phyloP scores from a whole-genome alignment of 2,888 invertebrate genomes.

The Cloeon dipterum region DNA sequence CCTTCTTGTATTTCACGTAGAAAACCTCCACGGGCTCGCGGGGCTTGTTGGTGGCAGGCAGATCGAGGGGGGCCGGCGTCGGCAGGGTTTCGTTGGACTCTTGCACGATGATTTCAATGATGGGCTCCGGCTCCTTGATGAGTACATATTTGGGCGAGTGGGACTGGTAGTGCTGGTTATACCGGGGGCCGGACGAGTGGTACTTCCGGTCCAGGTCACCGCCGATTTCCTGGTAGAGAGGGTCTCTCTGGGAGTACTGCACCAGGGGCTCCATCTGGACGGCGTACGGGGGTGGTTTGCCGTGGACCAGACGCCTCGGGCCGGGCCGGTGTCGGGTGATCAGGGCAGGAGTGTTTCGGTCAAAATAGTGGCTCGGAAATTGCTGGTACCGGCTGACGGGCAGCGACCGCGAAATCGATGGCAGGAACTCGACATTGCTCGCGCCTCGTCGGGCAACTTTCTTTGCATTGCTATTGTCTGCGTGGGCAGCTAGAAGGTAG shows the following conservation, averaged over 20 bases:
- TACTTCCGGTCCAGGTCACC: too few species aligned
- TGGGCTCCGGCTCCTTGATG: conserved; percentile 34
- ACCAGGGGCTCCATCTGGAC: conserved; percentile 61
- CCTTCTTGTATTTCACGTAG: conserved; percentile 77
- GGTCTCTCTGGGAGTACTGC: conserved; percentile 58
- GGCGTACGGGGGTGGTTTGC: conserved; percentile 36
- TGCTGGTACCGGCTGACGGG: not conserved
- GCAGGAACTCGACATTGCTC: not conserved
- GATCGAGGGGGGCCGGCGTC: conserved; percentile 25
- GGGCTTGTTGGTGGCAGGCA: conserved; percentile 23
- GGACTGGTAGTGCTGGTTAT: not conserved
- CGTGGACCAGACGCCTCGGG: conserved; percentile 2
- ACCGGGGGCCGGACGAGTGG: not conserved
- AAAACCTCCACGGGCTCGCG: conserved; percentile 79
- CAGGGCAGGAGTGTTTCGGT: conserved; percentile 7
- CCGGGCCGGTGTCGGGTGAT: conserved; percentile 6
- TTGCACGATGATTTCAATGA: conserved; percentile 78
- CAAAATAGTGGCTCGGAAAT: conserved; percentile 7
- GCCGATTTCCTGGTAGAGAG: conserved; percentile 31
- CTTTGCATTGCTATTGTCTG: not conserved
- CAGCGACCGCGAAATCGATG: not conserved
- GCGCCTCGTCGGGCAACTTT: too few species aligned
- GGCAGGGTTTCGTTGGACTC: conserved; percentile 67
- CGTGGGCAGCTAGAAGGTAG: not conserved
- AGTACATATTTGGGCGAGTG: not conserved